Base-by-base conservation (phyloP, 1,140 invertebrate species). In the Lepidurus couesii region DNA sequence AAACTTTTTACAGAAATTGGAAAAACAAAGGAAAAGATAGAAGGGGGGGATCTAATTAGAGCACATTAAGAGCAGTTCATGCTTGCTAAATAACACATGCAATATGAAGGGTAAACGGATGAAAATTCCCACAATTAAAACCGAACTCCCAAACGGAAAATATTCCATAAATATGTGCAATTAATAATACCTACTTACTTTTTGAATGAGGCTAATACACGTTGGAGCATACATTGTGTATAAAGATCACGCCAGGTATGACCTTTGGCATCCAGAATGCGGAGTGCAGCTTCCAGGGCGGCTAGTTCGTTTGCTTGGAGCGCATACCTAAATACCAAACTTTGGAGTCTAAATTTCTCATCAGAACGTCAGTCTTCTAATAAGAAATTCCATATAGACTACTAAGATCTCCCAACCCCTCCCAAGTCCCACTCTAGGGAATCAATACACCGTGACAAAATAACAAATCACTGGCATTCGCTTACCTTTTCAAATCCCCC, bases 181-280 rank as follows among this genome's bases (percentile, higher is more conserved):
- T 65, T 65, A 65, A 65, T 65, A 65, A 65, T n/a, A n/a, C 53
- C 53, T 65, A 65, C 53, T 65, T 65, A 21, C 53, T 88, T 84
- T 81, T 88, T 86, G 76, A 89, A 85, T 75, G 90, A 88, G 81
- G 91, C 89, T 1, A 95, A 87, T 83, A 92, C 88, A 42, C 89
- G 90, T 84, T 93, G 92, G 53, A 95, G 88, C 44, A 92, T 87
- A 82, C 93, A 95, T 85, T 95, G 93, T 0, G 93, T 93, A 84
- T 93, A 94, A 0, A 89, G 88, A 84, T 94, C 90, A 79, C 89
- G 88, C 93, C 93, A 95, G 79, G 91, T 88, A 84, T 93, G 94
- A 0, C 92, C 92, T 11, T 89, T 85, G 1, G 86, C 84, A 75
- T 92, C 89, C 42, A 94, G 85, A 91, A 88, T 79, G 44, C 44